phyloP scores from a whole-genome alignment of 2,113 vertebrate genomes.

The Corapipo altera region DNA sequence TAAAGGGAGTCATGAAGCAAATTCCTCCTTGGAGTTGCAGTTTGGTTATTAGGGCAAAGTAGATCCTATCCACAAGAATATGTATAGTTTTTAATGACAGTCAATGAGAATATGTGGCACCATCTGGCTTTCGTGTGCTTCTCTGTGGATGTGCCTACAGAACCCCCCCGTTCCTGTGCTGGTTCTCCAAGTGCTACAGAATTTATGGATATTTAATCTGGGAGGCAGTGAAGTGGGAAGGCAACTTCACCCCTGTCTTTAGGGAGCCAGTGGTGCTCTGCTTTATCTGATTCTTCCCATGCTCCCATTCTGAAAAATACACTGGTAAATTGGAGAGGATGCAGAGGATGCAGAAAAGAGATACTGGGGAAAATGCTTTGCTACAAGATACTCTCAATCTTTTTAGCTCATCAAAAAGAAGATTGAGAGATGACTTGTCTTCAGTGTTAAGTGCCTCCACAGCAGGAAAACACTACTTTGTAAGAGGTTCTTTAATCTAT shows the following conservation, averaged over 20 bases:
- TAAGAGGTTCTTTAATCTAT: constrained; percentile 36
- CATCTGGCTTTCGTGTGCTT: neutral
- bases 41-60: neutral
- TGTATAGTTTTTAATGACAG: neutral
- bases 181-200: neutral
- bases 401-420: constrained; percentile 11
- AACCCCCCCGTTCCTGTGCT: neutral
- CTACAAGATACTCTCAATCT: neutral
- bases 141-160: neutral
- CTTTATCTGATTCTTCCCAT: neutral
- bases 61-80: neutral
- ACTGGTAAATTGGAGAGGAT: neutral
- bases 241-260: neutral
- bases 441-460: constrained; percentile 13
- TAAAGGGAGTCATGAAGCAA: neutral
- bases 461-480: constrained; percentile 1
- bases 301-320: neutral
- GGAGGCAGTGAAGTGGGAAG: neutral
- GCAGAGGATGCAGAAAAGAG: neutral
- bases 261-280: neutral
- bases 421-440: constrained; percentile 2
- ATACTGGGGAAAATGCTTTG: neutral
- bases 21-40: neutral
- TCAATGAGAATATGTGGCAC: neutral
- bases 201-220: neutral